These are phyloP conservation scores for Dinothrombium tinctorium DNA, from an alignment of 1,140 invertebrate genomes.

Conservation along the genomic window DNA sequence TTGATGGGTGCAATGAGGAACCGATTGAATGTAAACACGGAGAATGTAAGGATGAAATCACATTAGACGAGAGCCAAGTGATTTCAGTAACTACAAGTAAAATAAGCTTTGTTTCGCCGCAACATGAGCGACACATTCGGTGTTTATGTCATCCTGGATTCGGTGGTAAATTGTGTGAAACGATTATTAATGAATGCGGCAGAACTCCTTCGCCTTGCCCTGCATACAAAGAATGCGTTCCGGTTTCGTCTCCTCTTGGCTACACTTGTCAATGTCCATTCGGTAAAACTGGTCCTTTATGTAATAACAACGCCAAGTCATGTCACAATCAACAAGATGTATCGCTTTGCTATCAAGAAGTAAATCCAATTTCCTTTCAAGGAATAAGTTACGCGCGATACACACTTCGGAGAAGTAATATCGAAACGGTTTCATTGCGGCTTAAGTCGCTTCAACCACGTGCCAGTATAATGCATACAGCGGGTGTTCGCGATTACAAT, in stretches of 20 bases:
- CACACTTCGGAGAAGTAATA: no score
- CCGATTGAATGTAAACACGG: no score
- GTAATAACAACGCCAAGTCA: constrained; percentile 19
- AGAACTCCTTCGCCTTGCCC: constrained; percentile 41
- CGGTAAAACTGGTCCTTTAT: constrained; percentile 38
- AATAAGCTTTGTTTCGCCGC: no score
- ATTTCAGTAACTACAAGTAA: no score
- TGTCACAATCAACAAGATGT: constrained; percentile 12
- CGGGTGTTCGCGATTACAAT: constrained; percentile 65
- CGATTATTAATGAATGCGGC: constrained; percentile 48
- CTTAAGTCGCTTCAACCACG: no score
- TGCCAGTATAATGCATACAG: no score
- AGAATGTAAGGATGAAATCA: no score
- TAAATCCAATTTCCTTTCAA: constrained; percentile 48
- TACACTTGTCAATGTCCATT: constrained; percentile 52
- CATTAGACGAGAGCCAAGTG: no score
- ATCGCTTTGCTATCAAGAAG: constrained; percentile 12
- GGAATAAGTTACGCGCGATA: no score
- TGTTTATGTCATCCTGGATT: constrained; percentile 36
- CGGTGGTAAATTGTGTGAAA: constrained; percentile 26
- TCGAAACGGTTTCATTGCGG: no score
- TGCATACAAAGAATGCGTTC: constrained; percentile 42
- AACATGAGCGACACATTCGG: no score
- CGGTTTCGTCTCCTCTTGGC: constrained; percentile 38
- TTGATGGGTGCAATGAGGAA: no score